Evolutionary conservation across 2,113 vertebrate genomes (phyloP), one percentile per base, ranked within the genome.

Genomic region (Furnarius figulus): DNA sequence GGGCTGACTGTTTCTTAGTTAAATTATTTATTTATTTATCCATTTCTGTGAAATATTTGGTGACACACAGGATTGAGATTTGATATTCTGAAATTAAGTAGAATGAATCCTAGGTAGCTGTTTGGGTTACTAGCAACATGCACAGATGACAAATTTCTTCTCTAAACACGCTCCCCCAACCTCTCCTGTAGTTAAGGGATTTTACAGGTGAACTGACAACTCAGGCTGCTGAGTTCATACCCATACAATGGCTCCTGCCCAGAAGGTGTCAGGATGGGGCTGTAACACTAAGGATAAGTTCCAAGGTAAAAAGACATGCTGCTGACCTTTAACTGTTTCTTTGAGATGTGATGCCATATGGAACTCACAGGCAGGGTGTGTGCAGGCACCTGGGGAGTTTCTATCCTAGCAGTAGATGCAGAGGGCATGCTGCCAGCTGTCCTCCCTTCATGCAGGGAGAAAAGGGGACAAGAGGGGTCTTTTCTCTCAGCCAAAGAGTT

Each of bases 361-460:
- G 39, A 91, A 30, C 30, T 78, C 18, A 5, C 22, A 62, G 8
- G 21, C 0, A 0, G 23, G 10, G 10, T 30, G 31, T 4, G 7
- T 24, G 37, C 50, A 53, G 70, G 39, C 74, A 53, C 22, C 46
- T 62, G 2, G 12, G 39, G 59, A 52, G 52, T 20, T 42, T 52
- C 42, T 58, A 10, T 15, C n/a, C 50, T 17, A 46, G 40, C 37
- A 87, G 42, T 10, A 66, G 50, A 24, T 37, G 61, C 59, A 89
- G 73, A 73, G 63, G 49, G 21, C 56, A 80, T 0, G 0, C 12
- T 35, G 44, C 3, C 19, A 87, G 50, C 13, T 4, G 4, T 39
- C 33, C 33, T 42, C 53, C 33, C 30, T 61, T 76, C 53, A 11
- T 0, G 2, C 12, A n/a, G n/a, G 6, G 46, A 81, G 37, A n/a